These are phyloP conservation scores for Lepidotrigona ventralis DNA, from an alignment of 1,140 invertebrate genomes.

Conservation along the genomic window DNA sequence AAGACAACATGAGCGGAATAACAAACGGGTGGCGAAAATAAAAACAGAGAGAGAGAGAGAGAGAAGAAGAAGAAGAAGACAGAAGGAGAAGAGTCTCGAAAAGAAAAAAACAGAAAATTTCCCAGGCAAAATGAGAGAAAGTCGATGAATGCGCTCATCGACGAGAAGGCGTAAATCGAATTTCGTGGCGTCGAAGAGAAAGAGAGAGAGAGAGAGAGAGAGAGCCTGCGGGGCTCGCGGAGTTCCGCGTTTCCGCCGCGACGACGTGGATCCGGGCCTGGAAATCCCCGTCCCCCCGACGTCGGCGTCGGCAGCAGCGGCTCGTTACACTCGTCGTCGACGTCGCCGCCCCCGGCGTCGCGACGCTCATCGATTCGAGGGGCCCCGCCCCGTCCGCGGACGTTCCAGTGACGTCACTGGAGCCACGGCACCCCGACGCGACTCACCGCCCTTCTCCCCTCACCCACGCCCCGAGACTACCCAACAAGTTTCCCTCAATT, in stretches of 20 bases:
- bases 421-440: constrained; percentile 63
- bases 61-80: no score
- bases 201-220: background rate
- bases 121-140: background rate
- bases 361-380: constrained; percentile 75
- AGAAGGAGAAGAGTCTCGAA: background rate
- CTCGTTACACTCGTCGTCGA: constrained; percentile 48
- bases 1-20: no score
- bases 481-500: background rate
- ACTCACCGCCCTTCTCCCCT: background rate
- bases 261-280: constrained; percentile 32
- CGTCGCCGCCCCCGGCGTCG: constrained; percentile 67
- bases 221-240: constrained; percentile 9
- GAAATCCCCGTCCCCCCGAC: constrained; percentile 51
- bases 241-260: constrained; percentile 21
- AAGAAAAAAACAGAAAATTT: background rate
- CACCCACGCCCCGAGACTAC: background rate
- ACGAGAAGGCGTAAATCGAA: constrained; percentile 30
- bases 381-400: constrained; percentile 65
- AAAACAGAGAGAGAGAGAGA: no score
- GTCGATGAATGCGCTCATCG: constrained; percentile 19
- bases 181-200: constrained; percentile 16
- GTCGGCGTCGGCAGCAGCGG: constrained; percentile 62
- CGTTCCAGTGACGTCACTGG: constrained; percentile 73
- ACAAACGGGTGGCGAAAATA: no score